A percentile compares a stretch with the other conserved stretches of the same genome.
Conservation (phyloP, 2,888 invertebrate genomes). For the Copidosoma aretas region DNA sequence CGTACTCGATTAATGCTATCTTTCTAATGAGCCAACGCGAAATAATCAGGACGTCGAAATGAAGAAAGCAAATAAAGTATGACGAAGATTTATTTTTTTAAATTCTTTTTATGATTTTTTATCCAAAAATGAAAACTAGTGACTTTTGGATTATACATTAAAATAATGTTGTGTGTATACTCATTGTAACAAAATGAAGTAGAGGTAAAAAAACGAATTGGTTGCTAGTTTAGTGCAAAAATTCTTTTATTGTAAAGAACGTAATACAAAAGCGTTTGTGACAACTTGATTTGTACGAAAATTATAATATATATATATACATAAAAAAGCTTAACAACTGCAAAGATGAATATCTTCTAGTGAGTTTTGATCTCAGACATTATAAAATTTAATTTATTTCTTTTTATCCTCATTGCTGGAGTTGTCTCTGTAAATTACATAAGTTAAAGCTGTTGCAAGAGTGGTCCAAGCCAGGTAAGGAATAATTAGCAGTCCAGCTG, state of each 20-base stretch:
- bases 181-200: slow-evolving; percentile 51
- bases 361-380: slow-evolving; percentile 14
- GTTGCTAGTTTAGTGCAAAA: slow-evolving; percentile 40
- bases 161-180: slow-evolving; percentile 53
- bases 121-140: slow-evolving; percentile 43
- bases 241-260: slow-evolving; percentile 33
- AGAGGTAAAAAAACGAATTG: slow-evolving; percentile 9
- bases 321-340: slow-evolving; percentile 33
- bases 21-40: slow-evolving; percentile 42
- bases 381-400: slow-evolving; percentile 37
- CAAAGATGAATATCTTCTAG: slow-evolving; percentile 34
- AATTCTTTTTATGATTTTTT: slow-evolving; percentile 51
- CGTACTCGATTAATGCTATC: slow-evolving; percentile 47
- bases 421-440: slow-evolving; percentile 71
- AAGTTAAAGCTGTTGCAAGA: slow-evolving; percentile 75
- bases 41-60: slow-evolving; percentile 25
- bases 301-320: slow-evolving; percentile 16
- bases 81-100: slow-evolving; percentile 30
- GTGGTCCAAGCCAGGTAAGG: slow-evolving; percentile 80
- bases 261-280: slow-evolving; percentile 29
- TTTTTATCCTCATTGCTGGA: slow-evolving; percentile 48
- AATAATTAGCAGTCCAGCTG: slow-evolving; percentile 72
- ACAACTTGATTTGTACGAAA: slow-evolving; percentile 13
- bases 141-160: slow-evolving; percentile 39
- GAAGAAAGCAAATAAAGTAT: slow-evolving; percentile 24